Conservation (phyloP, 2,113 vertebrate genomes). For the Rissa tridactyla region DNA sequence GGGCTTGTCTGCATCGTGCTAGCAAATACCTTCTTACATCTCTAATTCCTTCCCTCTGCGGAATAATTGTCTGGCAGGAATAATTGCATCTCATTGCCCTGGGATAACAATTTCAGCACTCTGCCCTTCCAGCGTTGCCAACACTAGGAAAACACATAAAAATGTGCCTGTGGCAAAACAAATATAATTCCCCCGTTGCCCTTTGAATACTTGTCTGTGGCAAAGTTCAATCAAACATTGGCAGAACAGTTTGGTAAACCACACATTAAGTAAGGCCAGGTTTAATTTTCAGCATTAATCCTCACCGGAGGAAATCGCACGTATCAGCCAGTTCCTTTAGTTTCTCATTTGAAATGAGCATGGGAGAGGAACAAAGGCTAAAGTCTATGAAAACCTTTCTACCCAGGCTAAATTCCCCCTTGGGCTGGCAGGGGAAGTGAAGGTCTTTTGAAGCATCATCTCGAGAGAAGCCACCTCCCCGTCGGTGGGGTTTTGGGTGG, state of each 20-base stretch:
- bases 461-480: neutral
- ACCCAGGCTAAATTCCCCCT: neutral
- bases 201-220: conserved; percentile 13
- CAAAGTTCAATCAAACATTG: conserved; percentile 2
- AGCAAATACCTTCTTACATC: neutral
- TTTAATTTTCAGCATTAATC: conserved; percentile 14
- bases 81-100: neutral
- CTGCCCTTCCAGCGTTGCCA: neutral
- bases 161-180: conserved; percentile 14
- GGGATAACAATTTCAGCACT: neutral
- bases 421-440: neutral
- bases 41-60: neutral
- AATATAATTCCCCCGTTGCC: neutral
- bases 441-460: neutral
- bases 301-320: accelerated
- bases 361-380: neutral
- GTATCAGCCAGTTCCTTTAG: neutral
- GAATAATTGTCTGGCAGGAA: neutral
- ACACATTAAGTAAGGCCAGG: neutral
- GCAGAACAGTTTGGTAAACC: neutral
- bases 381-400: neutral
- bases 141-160: neutral
- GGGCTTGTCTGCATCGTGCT: neutral
- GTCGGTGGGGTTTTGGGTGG: neutral
- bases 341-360: neutral